Evolutionary conservation across 1,140 invertebrate genomes (phyloP), one percentile per base, ranked within the genome.

Genomic region (Sycophila sp.): DNA sequence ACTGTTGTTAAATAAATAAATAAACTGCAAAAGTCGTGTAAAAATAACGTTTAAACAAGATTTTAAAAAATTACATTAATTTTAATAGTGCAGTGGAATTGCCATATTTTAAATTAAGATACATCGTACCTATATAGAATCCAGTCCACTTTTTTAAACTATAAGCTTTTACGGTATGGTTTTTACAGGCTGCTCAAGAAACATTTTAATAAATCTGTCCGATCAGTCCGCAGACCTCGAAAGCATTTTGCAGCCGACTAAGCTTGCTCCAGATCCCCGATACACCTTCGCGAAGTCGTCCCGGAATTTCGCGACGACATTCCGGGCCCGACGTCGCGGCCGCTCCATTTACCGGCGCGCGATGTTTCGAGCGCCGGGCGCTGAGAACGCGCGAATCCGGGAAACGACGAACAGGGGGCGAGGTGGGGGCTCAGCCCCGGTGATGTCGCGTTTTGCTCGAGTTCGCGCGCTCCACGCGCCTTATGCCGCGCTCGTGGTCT

Each of bases 261-360:
- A 55, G 24, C 26, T 22, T 30, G 26, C 40, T 15, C 40, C 49
- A 19, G 4, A 13, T 28, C 22, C 22, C 11, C 22, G 49, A 2
- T 11, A 38, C n/a, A 7, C 56, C 11, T 59, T 40, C 19, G 40
- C 69, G 71, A 69, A 60, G 73, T 74, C 71, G 76, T 75, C 73
- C 49, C 56, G 67, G 77, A 73, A 79, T 79, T 77, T 77, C 71
- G 75, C 73, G 76, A 72, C 72, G 77, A 77, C 75, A 77, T 79
- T 79, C 75, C 73, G n/a, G n/a, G n/a, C n/a, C n/a, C n/a, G 63
- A 19, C 17, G 28, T 36, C n/a, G 22, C 24, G 49, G 13, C n/a
- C n/a, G n/a, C n/a, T n/a, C n/a, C 26, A 65, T 51, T 59, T 71
- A 64, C 69, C 42, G 22, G 26, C 24, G 26, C 32, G 30, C 36